Percentiles rank a stretch among this genome's conserved stretches.
Evolutionary conservation across 1,140 invertebrate species (phyloP).

Genomic region (Calycopis cecrops): DNA sequence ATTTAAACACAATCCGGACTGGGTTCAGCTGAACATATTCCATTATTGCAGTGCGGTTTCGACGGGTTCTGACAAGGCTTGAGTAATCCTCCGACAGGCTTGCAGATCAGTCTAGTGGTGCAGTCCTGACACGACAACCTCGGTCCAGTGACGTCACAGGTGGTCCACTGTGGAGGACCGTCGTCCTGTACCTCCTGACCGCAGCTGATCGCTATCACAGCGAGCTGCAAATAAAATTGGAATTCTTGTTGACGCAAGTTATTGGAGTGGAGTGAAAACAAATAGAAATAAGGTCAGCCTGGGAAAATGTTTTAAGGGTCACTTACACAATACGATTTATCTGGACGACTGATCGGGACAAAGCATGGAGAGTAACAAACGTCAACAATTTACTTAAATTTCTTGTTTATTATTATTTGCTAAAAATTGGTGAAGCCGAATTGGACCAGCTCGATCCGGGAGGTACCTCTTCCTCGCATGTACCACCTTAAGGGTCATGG

Average conservation of each 20-base stretch:
- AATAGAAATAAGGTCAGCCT: background rate
- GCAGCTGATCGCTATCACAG: constrained; percentile 12
- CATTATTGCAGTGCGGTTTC: constrained; percentile 41
- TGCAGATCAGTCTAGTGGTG: constrained; percentile 46
- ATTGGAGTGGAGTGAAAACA: background rate
- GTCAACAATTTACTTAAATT: too few species aligned
- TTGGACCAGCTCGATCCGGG: too few species aligned
- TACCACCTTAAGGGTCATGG: too few species aligned
- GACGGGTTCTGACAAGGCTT: constrained; percentile 25
- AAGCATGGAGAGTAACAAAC: background rate
- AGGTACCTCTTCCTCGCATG: too few species aligned
- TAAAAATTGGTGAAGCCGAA: too few species aligned
- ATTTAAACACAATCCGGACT: constrained; percentile 30
- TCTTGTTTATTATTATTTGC: too few species aligned
- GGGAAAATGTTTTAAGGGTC: background rate
- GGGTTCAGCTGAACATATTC: constrained; percentile 39
- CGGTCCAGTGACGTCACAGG: constrained; percentile 33
- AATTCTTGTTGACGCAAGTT: background rate
- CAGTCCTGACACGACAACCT: constrained; percentile 45
- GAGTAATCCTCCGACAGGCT: constrained; percentile 39
- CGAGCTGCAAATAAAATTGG: constrained; percentile 6
- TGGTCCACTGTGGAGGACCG: constrained; percentile 25
- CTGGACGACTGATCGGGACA: background rate
- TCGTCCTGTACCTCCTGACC: constrained; percentile 18
- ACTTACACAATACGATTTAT: background rate